Conservation (phyloP, 2,888 invertebrate genomes). For the Nomada flava region DNA sequence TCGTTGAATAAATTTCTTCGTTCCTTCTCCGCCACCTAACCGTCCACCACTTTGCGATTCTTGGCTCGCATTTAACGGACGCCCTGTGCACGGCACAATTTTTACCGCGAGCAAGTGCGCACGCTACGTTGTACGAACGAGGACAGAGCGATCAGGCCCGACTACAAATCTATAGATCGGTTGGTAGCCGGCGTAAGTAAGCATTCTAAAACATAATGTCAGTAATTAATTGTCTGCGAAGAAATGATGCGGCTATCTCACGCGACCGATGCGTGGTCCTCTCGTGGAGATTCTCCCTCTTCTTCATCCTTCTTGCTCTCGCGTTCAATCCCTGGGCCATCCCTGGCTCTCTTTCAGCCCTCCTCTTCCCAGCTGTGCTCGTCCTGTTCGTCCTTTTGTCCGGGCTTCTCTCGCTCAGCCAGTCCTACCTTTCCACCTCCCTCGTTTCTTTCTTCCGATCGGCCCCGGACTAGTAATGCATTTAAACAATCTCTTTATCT, state of each 20-base stretch:
- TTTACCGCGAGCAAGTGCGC: constrained; percentile 5
- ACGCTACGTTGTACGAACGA: constrained; percentile 33
- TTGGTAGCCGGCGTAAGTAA: constrained; percentile 76
- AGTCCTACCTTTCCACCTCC: constrained; percentile 51
- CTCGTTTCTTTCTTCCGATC: constrained; percentile 56
- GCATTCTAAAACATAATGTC: constrained; percentile 80
- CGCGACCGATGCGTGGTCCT: constrained; percentile 74
- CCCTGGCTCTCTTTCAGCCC: constrained; percentile 38
- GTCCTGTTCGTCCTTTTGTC: constrained; percentile 43
- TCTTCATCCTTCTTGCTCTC: constrained; percentile 19
- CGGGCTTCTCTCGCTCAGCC: constrained; percentile 45
- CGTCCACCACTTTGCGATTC: background rate
- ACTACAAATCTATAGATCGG: constrained; percentile 75
- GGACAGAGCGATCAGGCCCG: constrained; percentile 50
- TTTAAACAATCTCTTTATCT: constrained; percentile 71
- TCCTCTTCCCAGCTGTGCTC: constrained; percentile 20
- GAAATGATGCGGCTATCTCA: constrained; percentile 81
- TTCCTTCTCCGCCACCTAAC: background rate
- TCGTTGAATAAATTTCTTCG: background rate
- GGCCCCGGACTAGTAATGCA: constrained; percentile 64
- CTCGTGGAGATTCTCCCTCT: constrained; percentile 41
- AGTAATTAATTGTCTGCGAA: constrained; percentile 81
- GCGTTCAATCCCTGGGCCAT: constrained; percentile 33
- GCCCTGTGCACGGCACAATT: constrained; percentile 20
- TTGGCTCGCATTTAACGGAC: constrained; percentile 2